Conservation (phyloP, 2,888 invertebrate genomes). For the Leistus spinibarbis region DNA sequence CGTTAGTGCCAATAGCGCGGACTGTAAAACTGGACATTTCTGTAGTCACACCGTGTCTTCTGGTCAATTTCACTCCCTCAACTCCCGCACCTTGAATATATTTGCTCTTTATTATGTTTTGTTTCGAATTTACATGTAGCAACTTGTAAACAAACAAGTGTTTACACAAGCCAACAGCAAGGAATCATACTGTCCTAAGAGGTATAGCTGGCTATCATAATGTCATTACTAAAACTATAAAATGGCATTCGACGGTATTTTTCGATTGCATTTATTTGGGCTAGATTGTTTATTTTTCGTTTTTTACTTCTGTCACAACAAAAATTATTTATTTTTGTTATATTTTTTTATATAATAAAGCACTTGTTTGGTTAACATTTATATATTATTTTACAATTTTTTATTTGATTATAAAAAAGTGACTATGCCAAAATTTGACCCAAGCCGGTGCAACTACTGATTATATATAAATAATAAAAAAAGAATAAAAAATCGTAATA, state of each 20-base stretch:
- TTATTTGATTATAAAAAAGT: conserved; percentile 5
- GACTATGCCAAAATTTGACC: background rate
- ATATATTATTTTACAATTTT: conserved; percentile 13
- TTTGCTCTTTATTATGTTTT: conserved; percentile 8
- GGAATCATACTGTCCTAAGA: background rate
- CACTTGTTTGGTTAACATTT: conserved; percentile 34
- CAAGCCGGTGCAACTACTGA: background rate
- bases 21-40: conserved; percentile 13
- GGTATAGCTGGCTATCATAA: conserved; percentile 4
- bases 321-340: conserved; percentile 33
- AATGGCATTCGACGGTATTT: background rate
- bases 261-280: conserved; percentile 1
- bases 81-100: background rate
- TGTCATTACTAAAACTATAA: background rate
- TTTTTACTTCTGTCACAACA: conserved; percentile 27
- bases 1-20: conserved; percentile 32
- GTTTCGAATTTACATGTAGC: background rate
- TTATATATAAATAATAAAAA: background rate
- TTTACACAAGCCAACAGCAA: conserved; percentile 1
- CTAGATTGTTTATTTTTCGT: background rate
- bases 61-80: conserved; percentile 14
- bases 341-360: conserved; percentile 30
- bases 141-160: conserved; percentile 33
- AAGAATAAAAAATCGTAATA: background rate
- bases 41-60: conserved; percentile 12